These are phyloP conservation scores for Plemyria rubiginata DNA, from an alignment of 2,888 invertebrate species.

Conservation along the genomic window DNA sequence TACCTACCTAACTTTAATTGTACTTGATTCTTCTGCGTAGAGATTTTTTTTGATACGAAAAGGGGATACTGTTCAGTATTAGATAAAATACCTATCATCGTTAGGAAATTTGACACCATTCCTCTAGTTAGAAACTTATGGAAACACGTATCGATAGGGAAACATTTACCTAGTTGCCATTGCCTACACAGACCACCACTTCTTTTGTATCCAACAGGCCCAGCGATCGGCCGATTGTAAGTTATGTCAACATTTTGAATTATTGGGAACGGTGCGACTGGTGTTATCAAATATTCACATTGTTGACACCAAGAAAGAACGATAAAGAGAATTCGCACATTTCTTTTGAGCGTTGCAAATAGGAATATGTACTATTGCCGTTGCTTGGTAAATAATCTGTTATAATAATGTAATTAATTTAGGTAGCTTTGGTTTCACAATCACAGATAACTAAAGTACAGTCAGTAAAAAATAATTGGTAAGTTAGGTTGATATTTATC, in stretches of 20 bases:
- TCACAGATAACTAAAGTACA: too few species aligned
- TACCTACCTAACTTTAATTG: too few species aligned
- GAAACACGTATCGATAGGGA: background rate
- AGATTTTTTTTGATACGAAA: too few species aligned
- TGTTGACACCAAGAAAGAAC: constrained; percentile 62
- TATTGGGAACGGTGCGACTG: constrained; percentile 47
- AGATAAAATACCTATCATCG: too few species aligned
- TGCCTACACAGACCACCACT: too few species aligned
- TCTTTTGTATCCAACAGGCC: constrained; percentile 10
- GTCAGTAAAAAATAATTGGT: too few species aligned
- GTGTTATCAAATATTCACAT: constrained; percentile 75
- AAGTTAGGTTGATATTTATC: too few species aligned
- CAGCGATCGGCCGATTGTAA: constrained; percentile 33
- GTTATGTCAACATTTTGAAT: constrained; percentile 68
- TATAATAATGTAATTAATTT: too few species aligned
- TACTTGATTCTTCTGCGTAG: too few species aligned
- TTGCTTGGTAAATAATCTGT: constrained; percentile 2
- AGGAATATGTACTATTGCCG: background rate
- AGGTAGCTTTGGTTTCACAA: too few species aligned
- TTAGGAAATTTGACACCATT: too few species aligned
- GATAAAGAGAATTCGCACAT: constrained; percentile 54
- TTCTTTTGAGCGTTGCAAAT: constrained; percentile 3
- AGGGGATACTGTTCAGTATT: too few species aligned
- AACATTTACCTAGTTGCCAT: background rate
- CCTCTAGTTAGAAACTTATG: background rate